A percentile compares a stretch with the other conserved stretches of the same genome.
Evolutionary conservation across 2,113 vertebrate genomes (phyloP).

Genomic region (Osmerus eperlanus): DNA sequence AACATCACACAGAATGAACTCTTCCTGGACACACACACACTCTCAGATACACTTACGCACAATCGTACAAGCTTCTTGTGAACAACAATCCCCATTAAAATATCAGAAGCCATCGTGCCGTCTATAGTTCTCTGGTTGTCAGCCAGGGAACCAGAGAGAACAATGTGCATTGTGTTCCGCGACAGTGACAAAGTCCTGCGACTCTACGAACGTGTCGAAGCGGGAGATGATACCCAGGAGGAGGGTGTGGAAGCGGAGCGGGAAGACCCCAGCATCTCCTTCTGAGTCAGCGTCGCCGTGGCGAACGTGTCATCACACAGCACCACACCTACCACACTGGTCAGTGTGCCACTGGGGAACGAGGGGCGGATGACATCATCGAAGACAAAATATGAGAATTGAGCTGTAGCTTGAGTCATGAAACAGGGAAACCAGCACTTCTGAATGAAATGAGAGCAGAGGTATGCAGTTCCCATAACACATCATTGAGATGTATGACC

Average conservation of each 20-base stretch:
- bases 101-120: neutral
- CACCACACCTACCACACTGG: too few species aligned
- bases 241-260: slow-evolving; percentile 8
- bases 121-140: slow-evolving; percentile 38
- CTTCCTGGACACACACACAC: neutral
- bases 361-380: too few species aligned
- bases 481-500: neutral
- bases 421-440: neutral
- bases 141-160: slow-evolving; percentile 45
- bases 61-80: neutral
- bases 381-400: too few species aligned
- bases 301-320: too few species aligned
- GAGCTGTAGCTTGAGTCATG: too few species aligned
- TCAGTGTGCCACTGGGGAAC: too few species aligned
- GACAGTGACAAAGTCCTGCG: slow-evolving; percentile 50
- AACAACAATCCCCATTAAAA: slow-evolving; percentile 3
- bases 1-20: too few species aligned
- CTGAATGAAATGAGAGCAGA: slow-evolving; percentile 15
- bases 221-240: slow-evolving; percentile 58
- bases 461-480: neutral
- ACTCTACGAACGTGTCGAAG: slow-evolving; percentile 46
- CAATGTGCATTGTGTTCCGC: slow-evolving; percentile 65
- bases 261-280: too few species aligned
- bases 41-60: neutral
- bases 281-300: too few species aligned